Conservation (phyloP, 2,113 vertebrate genomes). For the Epinephelus cyanopodus region DNA sequence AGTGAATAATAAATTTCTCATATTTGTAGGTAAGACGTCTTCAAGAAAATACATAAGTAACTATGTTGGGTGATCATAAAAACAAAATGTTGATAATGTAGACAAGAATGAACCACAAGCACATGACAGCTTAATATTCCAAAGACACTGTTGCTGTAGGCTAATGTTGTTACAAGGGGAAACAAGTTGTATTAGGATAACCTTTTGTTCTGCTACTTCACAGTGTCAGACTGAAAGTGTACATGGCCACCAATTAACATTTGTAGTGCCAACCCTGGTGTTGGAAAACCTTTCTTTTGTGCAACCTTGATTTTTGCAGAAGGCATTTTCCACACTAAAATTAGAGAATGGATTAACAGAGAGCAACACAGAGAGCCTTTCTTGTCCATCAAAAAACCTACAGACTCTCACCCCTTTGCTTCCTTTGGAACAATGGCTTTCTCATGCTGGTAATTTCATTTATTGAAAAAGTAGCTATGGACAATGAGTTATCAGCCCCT, state of each 20-base stretch:
- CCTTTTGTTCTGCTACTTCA: conserved; percentile 11
- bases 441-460: conserved; percentile 56
- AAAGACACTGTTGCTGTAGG: not conserved
- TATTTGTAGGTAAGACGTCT: not conserved
- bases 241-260: not conserved
- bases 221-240: not conserved
- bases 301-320: conserved; percentile 29
- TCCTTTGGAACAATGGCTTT: conserved; percentile 37
- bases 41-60: not conserved
- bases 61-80: not conserved
- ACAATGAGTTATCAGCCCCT: conserved; percentile 54
- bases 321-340: conserved; percentile 1
- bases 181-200: not conserved
- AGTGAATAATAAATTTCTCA: not conserved
- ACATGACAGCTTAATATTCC: not conserved
- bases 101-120: not conserved
- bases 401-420: conserved; percentile 10
- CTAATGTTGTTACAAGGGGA: not conserved
- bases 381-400: conserved; percentile 30
- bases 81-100: not conserved
- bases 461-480: conserved; percentile 46
- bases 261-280: not conserved
- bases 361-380: conserved; percentile 6
- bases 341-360: conserved; percentile 12
- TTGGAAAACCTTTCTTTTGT: conserved; percentile 20